Base-by-base conservation (phyloP, 2,797 vertebrate species). In the Sebastiscus tertius region DNA sequence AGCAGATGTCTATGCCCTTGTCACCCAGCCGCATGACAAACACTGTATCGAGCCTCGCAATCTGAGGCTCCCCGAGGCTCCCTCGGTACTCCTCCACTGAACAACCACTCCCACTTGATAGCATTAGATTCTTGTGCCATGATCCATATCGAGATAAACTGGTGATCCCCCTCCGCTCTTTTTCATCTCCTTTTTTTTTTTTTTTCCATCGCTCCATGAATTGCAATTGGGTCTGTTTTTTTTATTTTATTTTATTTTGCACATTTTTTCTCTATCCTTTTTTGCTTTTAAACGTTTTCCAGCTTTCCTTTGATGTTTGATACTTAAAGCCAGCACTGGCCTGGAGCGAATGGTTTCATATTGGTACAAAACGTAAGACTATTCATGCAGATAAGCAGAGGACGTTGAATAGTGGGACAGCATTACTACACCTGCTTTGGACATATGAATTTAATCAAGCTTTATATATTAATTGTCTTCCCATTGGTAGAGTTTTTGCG, bases 1-100 rank as follows among this genome's bases (percentile, higher is more conserved):
- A 89, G 82, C 79, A 68, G 83, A 85, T 77, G 87, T 87, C 92
- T 80, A 18, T 90, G 91, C 86, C 94, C 91, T 92, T 93, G 93
- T 93, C 91, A 92, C 84, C 85, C 72, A 11, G 71, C 85, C 83
- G 46, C 84, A 83, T 90, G 90, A 92, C 90, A 89, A 91, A 92
- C 87, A 92, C 89, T 82, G 85, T 89, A 94, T 92, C 88, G 82
- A 65, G 75, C 77, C 71, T 77, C 42, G n/a, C 85, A 75, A 88
- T 89, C 87, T 73, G 56, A 69, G 78, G 60, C 80, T 89, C 86
- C 83, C 91, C 22, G 71, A 87, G 87, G 91, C 88, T 87, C 69
- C 87, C 87, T 73, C 71, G 75, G 79, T 80, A 62, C 87, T 87
- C 80, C 71, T 85, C 77, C 73, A 77, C 87, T 84, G 83, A 83